phyloP scores from a whole-genome alignment of 2,888 invertebrate genomes.

The Poecilobothrus nobilitatus region DNA sequence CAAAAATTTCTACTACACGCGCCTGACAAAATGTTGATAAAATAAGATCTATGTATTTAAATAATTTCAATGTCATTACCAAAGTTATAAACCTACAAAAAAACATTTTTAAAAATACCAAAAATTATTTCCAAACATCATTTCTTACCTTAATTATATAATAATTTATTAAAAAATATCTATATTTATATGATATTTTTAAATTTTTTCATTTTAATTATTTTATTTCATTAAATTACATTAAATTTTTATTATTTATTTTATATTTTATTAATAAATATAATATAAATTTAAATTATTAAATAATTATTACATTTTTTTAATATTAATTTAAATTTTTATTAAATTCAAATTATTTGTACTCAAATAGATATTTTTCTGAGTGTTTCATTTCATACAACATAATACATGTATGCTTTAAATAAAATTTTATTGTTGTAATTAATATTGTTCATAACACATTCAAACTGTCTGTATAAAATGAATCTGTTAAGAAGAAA shows the following conservation, averaged over 20 bases:
- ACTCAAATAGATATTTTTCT: background rate
- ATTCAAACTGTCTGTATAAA: background rate
- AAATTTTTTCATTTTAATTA: too few species aligned
- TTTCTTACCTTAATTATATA: too few species aligned
- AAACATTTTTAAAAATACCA: conserved; percentile 1
- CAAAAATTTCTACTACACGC: background rate
- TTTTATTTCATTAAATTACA: background rate
- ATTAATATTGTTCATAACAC: background rate
- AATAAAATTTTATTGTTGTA: too few species aligned
- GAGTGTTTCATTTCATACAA: conserved; percentile 4
- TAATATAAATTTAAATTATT: background rate
- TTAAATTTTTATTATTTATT: background rate
- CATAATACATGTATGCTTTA: background rate
- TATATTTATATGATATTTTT: too few species aligned
- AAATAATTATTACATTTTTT: background rate
- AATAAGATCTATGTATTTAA: background rate
- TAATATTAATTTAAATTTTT: background rate
- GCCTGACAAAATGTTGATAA: background rate
- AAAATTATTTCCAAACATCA: background rate
- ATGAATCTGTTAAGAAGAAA: background rate
- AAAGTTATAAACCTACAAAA: background rate
- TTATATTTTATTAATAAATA: background rate
- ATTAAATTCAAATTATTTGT: background rate
- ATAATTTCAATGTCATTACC: conserved; percentile 1
- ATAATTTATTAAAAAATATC: too few species aligned